Evolutionary conservation across 2,113 vertebrate genomes (phyloP).

Genomic region (Microtus richardsoni): DNA sequence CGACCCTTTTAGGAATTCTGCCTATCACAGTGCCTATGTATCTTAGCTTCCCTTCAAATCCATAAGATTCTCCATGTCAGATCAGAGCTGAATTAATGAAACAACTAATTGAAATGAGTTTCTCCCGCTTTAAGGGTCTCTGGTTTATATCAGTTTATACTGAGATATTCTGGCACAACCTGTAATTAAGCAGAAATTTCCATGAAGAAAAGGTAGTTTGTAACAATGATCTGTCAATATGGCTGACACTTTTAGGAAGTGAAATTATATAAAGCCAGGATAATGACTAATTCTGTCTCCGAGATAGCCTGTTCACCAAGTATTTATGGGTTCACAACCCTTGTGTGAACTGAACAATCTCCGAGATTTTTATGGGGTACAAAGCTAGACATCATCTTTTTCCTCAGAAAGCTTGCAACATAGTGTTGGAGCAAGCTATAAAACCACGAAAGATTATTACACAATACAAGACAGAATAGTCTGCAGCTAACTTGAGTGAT

Average conservation of each 20-base stretch:
- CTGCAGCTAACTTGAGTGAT: not conserved
- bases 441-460: not conserved
- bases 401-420: not conserved
- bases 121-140: not conserved
- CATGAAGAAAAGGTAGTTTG: constrained; percentile 38
- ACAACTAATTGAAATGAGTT: not conserved
- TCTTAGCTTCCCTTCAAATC: not conserved
- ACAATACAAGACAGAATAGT: not conserved
- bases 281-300: constrained; percentile 18
- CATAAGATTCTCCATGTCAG: not conserved
- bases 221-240: constrained; percentile 41
- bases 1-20: not conserved
- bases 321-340: constrained; percentile 4
- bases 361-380: not conserved
- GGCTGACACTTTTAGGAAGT: constrained; percentile 4
- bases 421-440: not conserved
- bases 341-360: not conserved
- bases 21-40: rapidly evolving
- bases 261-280: constrained; percentile 14
- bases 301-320: not conserved
- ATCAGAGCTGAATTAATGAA: not conserved
- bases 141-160: constrained; percentile 24
- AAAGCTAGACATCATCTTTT: not conserved
- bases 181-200: constrained; percentile 53
- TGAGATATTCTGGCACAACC: not conserved